Evolutionary conservation across 2,888 invertebrate genomes (phyloP), one percentile per base, ranked within the genome.

Genomic region (Cryptocheilus praepositus): DNA sequence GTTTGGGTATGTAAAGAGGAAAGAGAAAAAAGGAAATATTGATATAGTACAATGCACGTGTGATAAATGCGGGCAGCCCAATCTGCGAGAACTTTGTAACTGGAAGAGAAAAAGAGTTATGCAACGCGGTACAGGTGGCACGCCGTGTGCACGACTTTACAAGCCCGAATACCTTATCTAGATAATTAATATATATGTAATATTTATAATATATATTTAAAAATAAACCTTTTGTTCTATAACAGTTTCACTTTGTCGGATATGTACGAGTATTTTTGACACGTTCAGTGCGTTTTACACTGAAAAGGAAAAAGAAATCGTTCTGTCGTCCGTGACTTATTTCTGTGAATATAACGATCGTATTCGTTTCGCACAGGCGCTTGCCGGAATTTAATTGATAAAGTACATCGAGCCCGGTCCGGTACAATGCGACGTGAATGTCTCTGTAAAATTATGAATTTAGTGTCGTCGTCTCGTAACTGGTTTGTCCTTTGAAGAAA

Each of bases 31-130:
- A 36, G 11, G 36, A 36, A 36, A 71, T 77, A 73, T 73, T 69
- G 67, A 77, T 36, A 36, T 73, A 76, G 76, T 79, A 79, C 76
- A 66, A 76, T 63, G 61, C 64, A 60, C 67, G 62, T 70, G 62
- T 75, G 69, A 78, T 75, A 73, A 70, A 65, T 68, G 56, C 67
- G 69, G 49, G 64, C 69, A 61, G 64, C 67, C 64, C 63, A 63
- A 15, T 52, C 64, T 65, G 55, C 64, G 52, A 63, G 60, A 54
- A 64, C 36, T 56, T 61, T 67, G 55, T 59, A 64, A 68, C 59
- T 67, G 55, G 25, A 59, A 64, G 22, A n/a, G 22, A 11, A 61
- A 36, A 43, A 54, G 21, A 57, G 53, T 53, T 60, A 59, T 19
- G 25, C n/a, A 44, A 25, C 49, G 44, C 15, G 19, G 4, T 22